Evolutionary conservation across 2,113 vertebrate genomes (phyloP), one percentile per base, ranked within the genome.

Genomic region (Ellobius talpinus): DNA sequence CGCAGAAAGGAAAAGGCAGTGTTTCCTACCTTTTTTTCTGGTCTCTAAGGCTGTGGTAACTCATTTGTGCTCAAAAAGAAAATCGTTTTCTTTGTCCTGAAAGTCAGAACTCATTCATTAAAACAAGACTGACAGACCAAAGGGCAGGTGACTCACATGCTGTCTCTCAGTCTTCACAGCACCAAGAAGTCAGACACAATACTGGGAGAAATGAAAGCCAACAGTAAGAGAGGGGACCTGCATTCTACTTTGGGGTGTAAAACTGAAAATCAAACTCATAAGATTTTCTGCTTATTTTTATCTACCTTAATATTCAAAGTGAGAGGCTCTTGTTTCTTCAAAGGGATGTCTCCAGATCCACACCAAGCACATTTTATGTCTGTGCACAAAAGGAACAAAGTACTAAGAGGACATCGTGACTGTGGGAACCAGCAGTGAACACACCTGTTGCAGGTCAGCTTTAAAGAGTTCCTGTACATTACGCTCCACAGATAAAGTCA

Each of bases 401-500:
- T 23, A 19, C 33, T 42, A 10, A 74, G 45, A 73, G 63, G 73
- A 45, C 73, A 1, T 50, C 13, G 0, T 21, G 76, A 45, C 58
- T 50, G 7, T 55, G 72, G 12, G 11, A 63, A 33, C 31, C 36
- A 77, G 10, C 5, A 23, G 33, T 31, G 16, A 47, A 65, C 7
- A 39, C 39, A 61, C 65, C 58, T 52, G 81, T 77, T 52, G 14
- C 39, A 42, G 0, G 8, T 19, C 42, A 6, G 76, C 19, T 19
- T 74, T 45, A 36, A 63, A 72, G 65, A 77, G n/a, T 21, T 66
- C 45, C 73, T 47, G 52, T 89, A 94, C 10, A 87, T 52, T 66
- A n/a, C 52, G 61, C 23, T 94, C 93, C 90, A 42, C 89, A 93
- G 58, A 73, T 47, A 81, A 66, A 17, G 14, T 47, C 72, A 77